Evolutionary conservation across 2,113 vertebrate genomes (phyloP).

Genomic region (Strigops habroptila): DNA sequence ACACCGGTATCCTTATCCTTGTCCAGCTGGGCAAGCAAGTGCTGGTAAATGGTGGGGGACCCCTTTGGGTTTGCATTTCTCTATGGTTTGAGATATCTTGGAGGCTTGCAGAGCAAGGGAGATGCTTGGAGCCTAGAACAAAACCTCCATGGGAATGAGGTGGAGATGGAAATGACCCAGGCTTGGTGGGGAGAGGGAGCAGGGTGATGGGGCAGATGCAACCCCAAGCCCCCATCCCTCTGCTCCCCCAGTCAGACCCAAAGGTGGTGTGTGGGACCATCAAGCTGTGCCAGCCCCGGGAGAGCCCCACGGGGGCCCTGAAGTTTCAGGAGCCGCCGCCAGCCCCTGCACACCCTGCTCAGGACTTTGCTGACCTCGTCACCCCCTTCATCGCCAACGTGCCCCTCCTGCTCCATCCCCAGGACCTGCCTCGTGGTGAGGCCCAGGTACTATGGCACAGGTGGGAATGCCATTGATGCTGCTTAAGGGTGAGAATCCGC

Average conservation of each 20-base stretch:
- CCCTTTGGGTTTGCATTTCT: background rate
- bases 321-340: constrained; percentile 45
- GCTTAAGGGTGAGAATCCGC: background rate
- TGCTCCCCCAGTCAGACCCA: constrained; percentile 71
- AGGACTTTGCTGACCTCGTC: constrained; percentile 66
- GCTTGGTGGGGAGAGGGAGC: rapidly evolving
- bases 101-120: background rate
- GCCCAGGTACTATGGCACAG: background rate
- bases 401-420: constrained; percentile 82
- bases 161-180: background rate
- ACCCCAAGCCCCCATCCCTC: background rate
- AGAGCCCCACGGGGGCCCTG: constrained; percentile 57
- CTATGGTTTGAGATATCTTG: background rate
- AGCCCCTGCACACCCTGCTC: constrained; percentile 65
- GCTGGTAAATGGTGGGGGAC: constrained; percentile 72
- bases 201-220: background rate
- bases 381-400: constrained; percentile 82
- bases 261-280: constrained; percentile 77
- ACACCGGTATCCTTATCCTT: constrained; percentile 82
- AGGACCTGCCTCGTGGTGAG: constrained; percentile 24
- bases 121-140: background rate
- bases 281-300: constrained; percentile 70
- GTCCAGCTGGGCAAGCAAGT: constrained; percentile 84
- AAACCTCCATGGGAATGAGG: background rate
- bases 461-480: background rate